Evolutionary conservation across 2,113 vertebrate species (phyloP).

Genomic region (Pampusana beccarii): DNA sequence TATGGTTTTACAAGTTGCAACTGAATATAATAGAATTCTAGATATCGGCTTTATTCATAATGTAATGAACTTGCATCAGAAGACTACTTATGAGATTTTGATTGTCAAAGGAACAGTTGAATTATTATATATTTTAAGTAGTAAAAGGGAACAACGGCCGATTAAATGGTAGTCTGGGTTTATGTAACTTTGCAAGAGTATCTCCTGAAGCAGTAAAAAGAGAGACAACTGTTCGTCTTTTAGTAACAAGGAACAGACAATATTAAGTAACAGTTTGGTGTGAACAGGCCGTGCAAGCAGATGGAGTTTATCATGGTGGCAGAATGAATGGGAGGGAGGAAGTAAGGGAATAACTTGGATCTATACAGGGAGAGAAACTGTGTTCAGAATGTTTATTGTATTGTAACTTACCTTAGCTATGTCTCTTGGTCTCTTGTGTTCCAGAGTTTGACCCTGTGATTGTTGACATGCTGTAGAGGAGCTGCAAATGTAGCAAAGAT

Average conservation of each 20-base stretch:
- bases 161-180: background rate
- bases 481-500: background rate
- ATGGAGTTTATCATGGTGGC: background rate
- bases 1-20: background rate
- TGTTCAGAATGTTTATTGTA: background rate
- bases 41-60: too few relatives aligned
- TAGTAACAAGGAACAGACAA: background rate
- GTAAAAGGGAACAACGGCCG: background rate
- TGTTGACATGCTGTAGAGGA: background rate
- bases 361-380: background rate
- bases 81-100: background rate
- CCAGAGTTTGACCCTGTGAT: background rate
- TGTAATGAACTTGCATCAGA: background rate
- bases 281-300: background rate
- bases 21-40: too few relatives aligned
- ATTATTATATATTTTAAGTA: background rate
- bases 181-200: background rate
- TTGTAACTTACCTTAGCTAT: background rate
- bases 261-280: background rate
- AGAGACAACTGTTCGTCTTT: background rate
- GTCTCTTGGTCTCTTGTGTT: background rate
- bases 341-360: rapidly evolving
- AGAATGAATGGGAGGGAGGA: background rate
- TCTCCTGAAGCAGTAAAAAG: background rate
- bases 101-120: background rate